These are phyloP conservation scores for Polietes domitor DNA, from an alignment of 2,888 invertebrate species.

Conservation along the genomic window DNA sequence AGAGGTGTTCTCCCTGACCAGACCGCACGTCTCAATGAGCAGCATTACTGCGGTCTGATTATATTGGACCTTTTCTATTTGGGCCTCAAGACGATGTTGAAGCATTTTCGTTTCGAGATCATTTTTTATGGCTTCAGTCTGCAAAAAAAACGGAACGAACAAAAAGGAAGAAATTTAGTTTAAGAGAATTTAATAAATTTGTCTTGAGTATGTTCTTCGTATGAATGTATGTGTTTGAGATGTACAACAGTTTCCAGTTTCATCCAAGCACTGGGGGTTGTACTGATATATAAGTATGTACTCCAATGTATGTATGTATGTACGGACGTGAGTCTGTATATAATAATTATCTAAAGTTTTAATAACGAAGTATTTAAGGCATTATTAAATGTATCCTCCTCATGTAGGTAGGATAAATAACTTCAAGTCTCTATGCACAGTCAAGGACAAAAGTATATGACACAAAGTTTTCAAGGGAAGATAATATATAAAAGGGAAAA, in stretches of 20 bases:
- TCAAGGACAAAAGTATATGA: not conserved
- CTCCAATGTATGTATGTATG: no score
- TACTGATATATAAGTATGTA: no score
- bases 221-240: not conserved
- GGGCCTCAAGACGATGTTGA: slow-evolving; percentile 86
- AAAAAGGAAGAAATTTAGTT: slow-evolving; percentile 12
- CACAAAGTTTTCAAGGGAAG: not conserved
- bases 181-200: slow-evolving; percentile 24
- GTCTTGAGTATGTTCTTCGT: not conserved
- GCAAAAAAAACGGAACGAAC: slow-evolving; percentile 70
- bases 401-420: slow-evolving; percentile 18
- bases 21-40: slow-evolving; percentile 86
- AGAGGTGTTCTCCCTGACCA: slow-evolving; percentile 87
- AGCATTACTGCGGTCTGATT: slow-evolving; percentile 89
- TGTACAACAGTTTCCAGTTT: slow-evolving; percentile 38
- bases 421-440: not conserved
- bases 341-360: slow-evolving; percentile 46
- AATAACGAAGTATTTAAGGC: slow-evolving; percentile 55
- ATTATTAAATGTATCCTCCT: slow-evolving; percentile 40
- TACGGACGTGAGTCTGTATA: slow-evolving; percentile 17
- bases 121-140: slow-evolving; percentile 89
- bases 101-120: slow-evolving; percentile 88
- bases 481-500: no score
- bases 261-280: not conserved
- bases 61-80: slow-evolving; percentile 88